Evolutionary conservation across 1,140 invertebrate species (phyloP).

Genomic region (Notospermus geniculatus): DNA sequence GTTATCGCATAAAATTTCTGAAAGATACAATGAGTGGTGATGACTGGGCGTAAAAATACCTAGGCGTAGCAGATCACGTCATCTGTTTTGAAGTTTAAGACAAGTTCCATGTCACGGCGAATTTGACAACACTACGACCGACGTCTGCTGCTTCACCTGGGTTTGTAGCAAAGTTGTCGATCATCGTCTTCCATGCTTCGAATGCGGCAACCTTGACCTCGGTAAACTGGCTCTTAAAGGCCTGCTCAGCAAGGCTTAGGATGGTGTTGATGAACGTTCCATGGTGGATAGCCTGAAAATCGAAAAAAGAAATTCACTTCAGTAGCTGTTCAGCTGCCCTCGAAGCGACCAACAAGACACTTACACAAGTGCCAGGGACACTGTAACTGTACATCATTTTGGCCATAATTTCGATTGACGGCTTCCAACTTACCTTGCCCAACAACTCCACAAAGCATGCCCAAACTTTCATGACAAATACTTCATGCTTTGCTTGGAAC

Average conservation of each 20-base stretch:
- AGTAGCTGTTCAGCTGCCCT: too few species aligned
- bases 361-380: too few species aligned
- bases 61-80: too few species aligned
- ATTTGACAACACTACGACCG: slow-evolving; percentile 16
- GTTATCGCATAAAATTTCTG: slow-evolving; percentile 40
- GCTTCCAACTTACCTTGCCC: slow-evolving; percentile 31
- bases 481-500: slow-evolving; percentile 21
- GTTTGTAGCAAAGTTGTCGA: slow-evolving; percentile 43
- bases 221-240: slow-evolving; percentile 33
- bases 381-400: too few species aligned
- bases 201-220: slow-evolving; percentile 35
- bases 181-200: slow-evolving; percentile 36
- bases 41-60: background rate
- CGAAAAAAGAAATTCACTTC: background rate
- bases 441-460: slow-evolving; percentile 34
- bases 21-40: slow-evolving; percentile 15
- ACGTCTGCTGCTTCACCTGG: too few species aligned
- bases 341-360: too few species aligned
- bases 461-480: slow-evolving; percentile 36
- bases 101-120: too few species aligned
- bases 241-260: slow-evolving; percentile 35
- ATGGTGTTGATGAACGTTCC: slow-evolving; percentile 38
- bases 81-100: background rate
- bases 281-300: slow-evolving; percentile 38
- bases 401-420: too few species aligned